Conservation (phyloP, 2,113 vertebrate genomes). For the Serilophus lunatus region DNA sequence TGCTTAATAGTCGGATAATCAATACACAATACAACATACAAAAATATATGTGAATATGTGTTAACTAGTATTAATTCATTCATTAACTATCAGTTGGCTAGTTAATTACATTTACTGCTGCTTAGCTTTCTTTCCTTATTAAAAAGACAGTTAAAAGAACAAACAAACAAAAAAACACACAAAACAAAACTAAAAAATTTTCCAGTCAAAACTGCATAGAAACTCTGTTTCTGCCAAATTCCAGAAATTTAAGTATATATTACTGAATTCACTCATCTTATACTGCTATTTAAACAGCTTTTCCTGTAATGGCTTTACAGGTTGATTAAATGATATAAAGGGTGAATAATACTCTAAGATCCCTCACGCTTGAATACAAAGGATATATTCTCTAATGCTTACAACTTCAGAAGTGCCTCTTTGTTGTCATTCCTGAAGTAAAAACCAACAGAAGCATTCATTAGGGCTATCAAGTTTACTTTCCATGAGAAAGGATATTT, state of each 20-base stretch:
- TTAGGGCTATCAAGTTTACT: background rate
- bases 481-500: background rate
- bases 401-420: background rate
- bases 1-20: background rate
- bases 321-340: background rate
- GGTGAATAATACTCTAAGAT: background rate
- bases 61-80: background rate
- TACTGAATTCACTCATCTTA: background rate
- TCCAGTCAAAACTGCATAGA: background rate
- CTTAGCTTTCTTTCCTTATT: background rate
- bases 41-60: background rate
- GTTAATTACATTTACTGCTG: background rate
- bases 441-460: background rate
- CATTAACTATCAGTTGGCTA: background rate
- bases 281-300: background rate
- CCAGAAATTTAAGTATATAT: background rate
- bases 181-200: background rate
- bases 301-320: background rate
- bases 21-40: background rate
- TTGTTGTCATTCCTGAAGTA: background rate
- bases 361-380: background rate
- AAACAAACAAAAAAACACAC: background rate
- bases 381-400: background rate
- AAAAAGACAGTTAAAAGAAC: too few relatives aligned
- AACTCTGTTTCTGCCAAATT: background rate